These are phyloP conservation scores for Rostratula benghalensis DNA, from an alignment of 2,113 vertebrate species.

Conservation along the genomic window DNA sequence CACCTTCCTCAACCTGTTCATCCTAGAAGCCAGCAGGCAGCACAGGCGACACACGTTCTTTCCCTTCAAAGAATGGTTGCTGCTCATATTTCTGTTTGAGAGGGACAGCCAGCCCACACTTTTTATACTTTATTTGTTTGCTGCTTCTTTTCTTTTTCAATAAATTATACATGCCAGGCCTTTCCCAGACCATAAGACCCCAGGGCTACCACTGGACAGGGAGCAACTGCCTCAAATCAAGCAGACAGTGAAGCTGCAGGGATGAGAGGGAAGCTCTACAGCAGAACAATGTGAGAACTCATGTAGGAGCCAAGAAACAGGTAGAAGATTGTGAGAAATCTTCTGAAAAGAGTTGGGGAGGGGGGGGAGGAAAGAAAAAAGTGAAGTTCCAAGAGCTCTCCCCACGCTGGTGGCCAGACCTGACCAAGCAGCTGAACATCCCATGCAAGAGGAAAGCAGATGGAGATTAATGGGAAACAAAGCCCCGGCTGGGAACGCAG, in stretches of 20 bases:
- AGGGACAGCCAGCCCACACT: neutral
- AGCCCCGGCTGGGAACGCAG: neutral
- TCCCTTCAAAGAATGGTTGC: neutral
- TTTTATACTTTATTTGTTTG: neutral
- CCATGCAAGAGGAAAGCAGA: neutral
- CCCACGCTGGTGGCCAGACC: neutral
- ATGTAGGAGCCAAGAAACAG: neutral
- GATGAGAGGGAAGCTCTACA: neutral
- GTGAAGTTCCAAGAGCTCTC: neutral
- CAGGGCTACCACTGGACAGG: neutral
- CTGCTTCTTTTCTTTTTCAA: neutral
- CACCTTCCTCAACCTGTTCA: neutral
- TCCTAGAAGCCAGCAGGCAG: neutral
- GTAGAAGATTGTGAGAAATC: neutral
- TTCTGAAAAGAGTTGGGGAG: neutral
- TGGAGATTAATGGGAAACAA: neutral
- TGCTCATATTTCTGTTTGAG: neutral
- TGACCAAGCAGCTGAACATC: neutral
- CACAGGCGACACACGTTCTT: neutral
- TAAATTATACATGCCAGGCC: neutral
- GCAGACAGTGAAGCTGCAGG: neutral
- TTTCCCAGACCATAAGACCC: neutral
- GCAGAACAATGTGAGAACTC: neutral
- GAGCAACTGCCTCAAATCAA: neutral
- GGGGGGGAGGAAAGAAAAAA: neutral